Conservation (phyloP, 2,797 vertebrate genomes). For the Pterois miles region DNA sequence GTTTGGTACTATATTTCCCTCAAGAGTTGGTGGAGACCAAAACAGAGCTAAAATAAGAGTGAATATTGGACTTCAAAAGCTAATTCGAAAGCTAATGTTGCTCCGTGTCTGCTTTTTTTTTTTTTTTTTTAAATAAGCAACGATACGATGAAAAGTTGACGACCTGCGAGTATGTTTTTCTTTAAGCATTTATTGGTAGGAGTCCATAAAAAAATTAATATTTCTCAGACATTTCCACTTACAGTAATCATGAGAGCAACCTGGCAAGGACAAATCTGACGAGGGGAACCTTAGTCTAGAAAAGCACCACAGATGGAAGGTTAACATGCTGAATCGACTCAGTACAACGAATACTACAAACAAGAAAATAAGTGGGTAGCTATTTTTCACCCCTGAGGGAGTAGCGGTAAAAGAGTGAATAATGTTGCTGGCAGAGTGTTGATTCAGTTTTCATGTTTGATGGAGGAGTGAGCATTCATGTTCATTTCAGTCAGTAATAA, state of each 20-base stretch:
- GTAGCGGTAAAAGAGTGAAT: neutral
- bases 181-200: slow-evolving; percentile 70
- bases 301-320: slow-evolving; percentile 20
- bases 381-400: slow-evolving; percentile 3
- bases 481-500: slow-evolving; percentile 1
- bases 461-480: slow-evolving; percentile 1
- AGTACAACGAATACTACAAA: slow-evolving; percentile 31
- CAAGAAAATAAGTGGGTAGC: neutral
- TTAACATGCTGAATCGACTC: slow-evolving; percentile 34
- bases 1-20: neutral
- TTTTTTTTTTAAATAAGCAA: neutral
- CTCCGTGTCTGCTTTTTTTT: neutral
- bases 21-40: neutral
- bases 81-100: neutral
- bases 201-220: slow-evolving; percentile 70
- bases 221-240: slow-evolving; percentile 34
- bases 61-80: neutral
- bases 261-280: slow-evolving; percentile 25
- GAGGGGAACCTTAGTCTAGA: slow-evolving; percentile 6
- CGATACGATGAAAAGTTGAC: no score
- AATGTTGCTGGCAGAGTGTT: slow-evolving; percentile 8
- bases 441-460: slow-evolving; percentile 21
- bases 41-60: neutral
- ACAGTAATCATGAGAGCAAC: slow-evolving; percentile 26
- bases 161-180: neutral